Evolutionary conservation across 2,113 vertebrate species (phyloP).

Genomic region (Podarcis cretensis): DNA sequence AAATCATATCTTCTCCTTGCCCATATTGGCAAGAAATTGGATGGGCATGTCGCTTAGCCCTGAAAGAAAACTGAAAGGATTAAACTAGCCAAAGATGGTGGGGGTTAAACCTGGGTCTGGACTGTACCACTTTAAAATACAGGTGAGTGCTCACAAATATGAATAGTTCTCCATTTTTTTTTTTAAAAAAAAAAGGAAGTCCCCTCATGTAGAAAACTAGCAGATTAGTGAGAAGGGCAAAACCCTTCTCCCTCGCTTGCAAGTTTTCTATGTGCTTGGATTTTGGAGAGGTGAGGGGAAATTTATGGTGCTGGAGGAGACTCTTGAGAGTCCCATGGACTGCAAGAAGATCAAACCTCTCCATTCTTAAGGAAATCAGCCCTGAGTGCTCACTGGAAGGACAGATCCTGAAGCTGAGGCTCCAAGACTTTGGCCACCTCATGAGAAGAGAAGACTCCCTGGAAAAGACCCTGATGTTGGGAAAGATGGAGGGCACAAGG

Average conservation of each 20-base stretch:
- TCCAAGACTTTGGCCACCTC: too few relatives aligned
- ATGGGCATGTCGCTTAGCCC: neutral
- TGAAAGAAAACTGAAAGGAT: neutral
- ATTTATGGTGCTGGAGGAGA: too few relatives aligned
- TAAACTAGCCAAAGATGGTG: neutral
- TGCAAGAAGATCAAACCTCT: too few relatives aligned
- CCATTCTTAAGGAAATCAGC: too few relatives aligned
- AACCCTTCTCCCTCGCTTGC: neutral
- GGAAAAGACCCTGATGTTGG: too few relatives aligned
- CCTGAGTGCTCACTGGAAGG: too few relatives aligned
- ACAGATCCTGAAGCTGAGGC: too few relatives aligned
- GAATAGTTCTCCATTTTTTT: neutral
- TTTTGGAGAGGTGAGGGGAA: neutral
- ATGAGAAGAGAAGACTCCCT: too few relatives aligned
- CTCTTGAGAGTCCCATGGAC: too few relatives aligned
- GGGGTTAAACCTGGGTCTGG: neutral
- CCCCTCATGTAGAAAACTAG: neutral
- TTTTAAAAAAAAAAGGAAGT: neutral
- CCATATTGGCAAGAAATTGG: slow-evolving; percentile 38
- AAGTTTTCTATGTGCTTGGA: neutral
- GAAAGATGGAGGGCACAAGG: too few relatives aligned
- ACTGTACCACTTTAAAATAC: neutral
- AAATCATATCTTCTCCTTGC: slow-evolving; percentile 69
- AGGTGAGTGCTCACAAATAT: neutral
- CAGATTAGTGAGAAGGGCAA: neutral